These are phyloP conservation scores for Drosophila kohkoa DNA, from an alignment of 1,140 invertebrate genomes.

Conservation along the genomic window DNA sequence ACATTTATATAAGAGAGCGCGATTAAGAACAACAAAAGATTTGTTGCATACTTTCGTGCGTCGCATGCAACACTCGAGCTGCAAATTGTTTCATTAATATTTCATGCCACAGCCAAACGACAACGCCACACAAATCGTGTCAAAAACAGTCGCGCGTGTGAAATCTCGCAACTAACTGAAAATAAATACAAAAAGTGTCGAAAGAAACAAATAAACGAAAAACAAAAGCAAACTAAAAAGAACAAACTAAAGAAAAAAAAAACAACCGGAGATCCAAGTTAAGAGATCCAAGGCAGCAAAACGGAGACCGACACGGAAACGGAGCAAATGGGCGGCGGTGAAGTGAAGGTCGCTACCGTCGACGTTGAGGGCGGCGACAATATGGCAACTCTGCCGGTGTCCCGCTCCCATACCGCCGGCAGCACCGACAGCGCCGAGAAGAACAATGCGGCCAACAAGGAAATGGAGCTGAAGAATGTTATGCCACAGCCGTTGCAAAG, in stretches of 20 bases:
- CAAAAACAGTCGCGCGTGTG: conserved; percentile 7
- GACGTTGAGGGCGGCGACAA: conserved; percentile 93
- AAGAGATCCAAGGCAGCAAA: conserved; percentile 55
- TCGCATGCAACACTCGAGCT: conserved; percentile 39
- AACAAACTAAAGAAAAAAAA: background rate
- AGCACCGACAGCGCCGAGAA: conserved; percentile 90
- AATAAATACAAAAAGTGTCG: conserved; percentile 19
- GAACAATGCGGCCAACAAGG: conserved; percentile 93
- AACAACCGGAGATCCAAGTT: background rate
- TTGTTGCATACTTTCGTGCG: conserved; percentile 54
- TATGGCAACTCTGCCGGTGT: conserved; percentile 93
- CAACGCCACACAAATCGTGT: conserved; percentile 25
- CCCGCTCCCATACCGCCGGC: conserved; percentile 88
- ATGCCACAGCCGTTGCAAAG: conserved; percentile 92
- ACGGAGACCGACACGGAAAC: conserved; percentile 79
- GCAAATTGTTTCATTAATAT: conserved; percentile 73
- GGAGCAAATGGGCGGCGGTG: conserved; percentile 88
- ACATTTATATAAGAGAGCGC: conserved; percentile 9
- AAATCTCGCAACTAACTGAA: conserved; percentile 9
- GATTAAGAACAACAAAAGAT: conserved; percentile 39
- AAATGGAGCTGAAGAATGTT: conserved; percentile 93
- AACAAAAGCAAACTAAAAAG: background rate
- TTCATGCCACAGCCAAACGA: conserved; percentile 39
- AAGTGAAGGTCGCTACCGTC: conserved; percentile 94
- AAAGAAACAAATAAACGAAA: conserved; percentile 13